Evolutionary conservation across 2,113 vertebrate species (phyloP).

Genomic region (Dryoscopus gambensis): DNA sequence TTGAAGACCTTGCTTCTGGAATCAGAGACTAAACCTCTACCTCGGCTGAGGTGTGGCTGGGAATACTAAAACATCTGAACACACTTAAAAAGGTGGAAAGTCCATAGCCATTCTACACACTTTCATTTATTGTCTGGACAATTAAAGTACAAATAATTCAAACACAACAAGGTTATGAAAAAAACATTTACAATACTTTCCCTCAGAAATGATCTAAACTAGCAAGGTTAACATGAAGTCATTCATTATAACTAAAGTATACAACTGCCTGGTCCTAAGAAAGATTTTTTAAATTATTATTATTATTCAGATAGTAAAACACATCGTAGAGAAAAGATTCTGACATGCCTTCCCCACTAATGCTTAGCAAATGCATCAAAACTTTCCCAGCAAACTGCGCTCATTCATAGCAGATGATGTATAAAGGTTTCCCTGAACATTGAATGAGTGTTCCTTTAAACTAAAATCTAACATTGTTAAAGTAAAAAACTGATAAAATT

Average conservation of each 20-base stretch:
- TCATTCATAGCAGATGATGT: slow-evolving; percentile 81
- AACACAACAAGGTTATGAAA: slow-evolving; percentile 94
- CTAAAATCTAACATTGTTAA: slow-evolving; percentile 71
- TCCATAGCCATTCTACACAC: slow-evolving; percentile 87
- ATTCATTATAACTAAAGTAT: slow-evolving; percentile 99
- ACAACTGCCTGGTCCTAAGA: slow-evolving; percentile 95
- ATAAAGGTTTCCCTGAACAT: slow-evolving; percentile 79
- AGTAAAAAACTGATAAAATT: slow-evolving; percentile 73
- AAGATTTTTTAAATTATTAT: slow-evolving; percentile 85
- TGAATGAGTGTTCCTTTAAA: slow-evolving; percentile 78
- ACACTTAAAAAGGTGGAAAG: slow-evolving; percentile 80
- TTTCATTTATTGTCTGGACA: slow-evolving; percentile 99
- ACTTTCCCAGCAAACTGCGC: slow-evolving; percentile 77
- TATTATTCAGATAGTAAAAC: slow-evolving; percentile 96
- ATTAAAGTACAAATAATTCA: slow-evolving; percentile 99
- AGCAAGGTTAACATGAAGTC: slow-evolving; percentile 99
- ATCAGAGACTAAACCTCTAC: slow-evolving; percentile 8
- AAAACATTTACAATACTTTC: slow-evolving; percentile 82
- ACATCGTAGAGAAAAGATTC: slow-evolving; percentile 93
- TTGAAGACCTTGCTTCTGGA: slow-evolving; percentile 34
- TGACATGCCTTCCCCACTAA: slow-evolving; percentile 97
- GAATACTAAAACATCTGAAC: slow-evolving; percentile 65
- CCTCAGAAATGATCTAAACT: slow-evolving; percentile 99
- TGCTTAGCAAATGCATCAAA: slow-evolving; percentile 92
- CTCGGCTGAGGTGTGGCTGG: slow-evolving; percentile 16